Conservation (phyloP, 2,797 vertebrate species). For the Ptychobarbus kaznakovi region DNA sequence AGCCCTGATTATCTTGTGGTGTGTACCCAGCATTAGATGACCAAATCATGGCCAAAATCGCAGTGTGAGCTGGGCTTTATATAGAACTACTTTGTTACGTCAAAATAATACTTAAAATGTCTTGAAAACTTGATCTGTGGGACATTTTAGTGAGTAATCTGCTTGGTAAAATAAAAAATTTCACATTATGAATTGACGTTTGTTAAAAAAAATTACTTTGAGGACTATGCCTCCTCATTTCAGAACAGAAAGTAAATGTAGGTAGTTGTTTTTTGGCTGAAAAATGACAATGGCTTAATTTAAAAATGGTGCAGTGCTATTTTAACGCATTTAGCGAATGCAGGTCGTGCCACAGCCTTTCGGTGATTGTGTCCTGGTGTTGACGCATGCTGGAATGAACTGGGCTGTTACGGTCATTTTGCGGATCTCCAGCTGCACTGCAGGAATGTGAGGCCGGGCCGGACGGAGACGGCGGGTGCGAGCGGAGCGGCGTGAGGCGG, state of each 20-base stretch:
- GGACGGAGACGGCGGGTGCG: constrained; percentile 36
- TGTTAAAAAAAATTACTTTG: no score
- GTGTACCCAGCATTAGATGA: no score
- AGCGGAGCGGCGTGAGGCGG: constrained; percentile 5
- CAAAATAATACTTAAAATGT: no score
- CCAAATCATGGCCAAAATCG: no score
- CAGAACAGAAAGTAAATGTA: neutral
- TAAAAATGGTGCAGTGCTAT: neutral
- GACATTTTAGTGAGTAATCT: no score
- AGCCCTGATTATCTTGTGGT: no score
- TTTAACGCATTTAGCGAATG: neutral
- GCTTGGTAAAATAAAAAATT: no score
- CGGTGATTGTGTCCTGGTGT: neutral
- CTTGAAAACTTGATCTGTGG: no score
- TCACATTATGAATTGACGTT: no score
- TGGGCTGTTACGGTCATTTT: constrained; percentile 65
- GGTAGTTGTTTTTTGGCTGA: neutral
- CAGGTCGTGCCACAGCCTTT: neutral
- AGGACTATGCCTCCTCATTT: no score
- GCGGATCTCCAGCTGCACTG: constrained; percentile 78
- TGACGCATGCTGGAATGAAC: constrained; percentile 4
- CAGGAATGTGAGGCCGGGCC: constrained; percentile 73
- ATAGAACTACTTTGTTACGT: no score
- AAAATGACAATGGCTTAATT: neutral
- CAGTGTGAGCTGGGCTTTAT: no score